phyloP scores from a whole-genome alignment of 2,888 invertebrate genomes.

The Andrena bucephala region DNA sequence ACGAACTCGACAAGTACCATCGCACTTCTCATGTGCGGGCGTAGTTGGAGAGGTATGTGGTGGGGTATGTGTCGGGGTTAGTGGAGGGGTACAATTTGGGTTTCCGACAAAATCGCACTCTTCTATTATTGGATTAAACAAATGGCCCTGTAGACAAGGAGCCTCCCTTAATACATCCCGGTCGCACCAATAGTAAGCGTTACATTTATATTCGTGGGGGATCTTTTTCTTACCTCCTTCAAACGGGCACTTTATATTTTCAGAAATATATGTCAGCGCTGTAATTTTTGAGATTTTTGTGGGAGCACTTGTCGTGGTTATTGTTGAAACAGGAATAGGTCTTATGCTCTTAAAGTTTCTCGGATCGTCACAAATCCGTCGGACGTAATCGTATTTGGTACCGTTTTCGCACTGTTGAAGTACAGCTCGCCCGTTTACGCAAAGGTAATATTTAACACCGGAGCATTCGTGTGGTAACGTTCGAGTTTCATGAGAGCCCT shows the following conservation, averaged over 20 bases:
- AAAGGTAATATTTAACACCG: constrained; percentile 68
- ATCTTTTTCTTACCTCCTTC: not conserved
- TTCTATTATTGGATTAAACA: not conserved
- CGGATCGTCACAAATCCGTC: constrained; percentile 59
- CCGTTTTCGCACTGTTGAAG: constrained; percentile 51
- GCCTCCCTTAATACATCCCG: rapidly evolving
- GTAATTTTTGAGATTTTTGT: not conserved
- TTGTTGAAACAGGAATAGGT: not conserved
- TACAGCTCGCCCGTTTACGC: constrained; percentile 42
- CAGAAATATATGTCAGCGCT: not conserved
- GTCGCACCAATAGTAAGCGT: not conserved
- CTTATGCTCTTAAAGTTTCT: constrained; percentile 46
- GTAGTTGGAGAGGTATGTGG: too few relatives aligned
- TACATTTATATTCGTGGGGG: not conserved
- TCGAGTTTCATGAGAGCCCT: not conserved
- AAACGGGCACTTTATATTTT: not conserved
- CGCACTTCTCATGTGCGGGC: too few relatives aligned
- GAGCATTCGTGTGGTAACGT: constrained; percentile 65
- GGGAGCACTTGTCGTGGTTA: not conserved
- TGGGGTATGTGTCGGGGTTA: too few relatives aligned
- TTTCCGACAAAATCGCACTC: not conserved
- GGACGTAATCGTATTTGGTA: constrained; percentile 49
- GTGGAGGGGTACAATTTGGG: not conserved
- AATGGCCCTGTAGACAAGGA: not conserved
- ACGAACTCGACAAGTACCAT: not conserved